Evolutionary conservation across 2,888 invertebrate genomes (phyloP).

Genomic region (Tromatobia lineatoria): DNA sequence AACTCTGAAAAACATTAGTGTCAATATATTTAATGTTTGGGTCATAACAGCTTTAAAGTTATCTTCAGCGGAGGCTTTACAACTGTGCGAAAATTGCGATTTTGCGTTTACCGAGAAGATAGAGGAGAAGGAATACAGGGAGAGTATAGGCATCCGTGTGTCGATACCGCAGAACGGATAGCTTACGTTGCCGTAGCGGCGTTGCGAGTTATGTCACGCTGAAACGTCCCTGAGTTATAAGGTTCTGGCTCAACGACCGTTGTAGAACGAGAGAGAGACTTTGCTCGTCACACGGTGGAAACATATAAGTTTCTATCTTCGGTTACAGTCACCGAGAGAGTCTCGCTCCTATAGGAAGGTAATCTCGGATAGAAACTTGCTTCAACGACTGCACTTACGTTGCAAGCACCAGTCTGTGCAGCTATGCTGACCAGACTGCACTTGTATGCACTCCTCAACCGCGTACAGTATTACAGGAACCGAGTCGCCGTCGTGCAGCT

Average conservation of each 20-base stretch:
- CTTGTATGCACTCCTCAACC: neutral
- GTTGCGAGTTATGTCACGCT: slow-evolving; percentile 56
- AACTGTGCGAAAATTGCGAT: neutral
- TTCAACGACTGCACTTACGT: slow-evolving; percentile 36
- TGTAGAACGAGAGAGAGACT: slow-evolving; percentile 57
- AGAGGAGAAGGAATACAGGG: neutral
- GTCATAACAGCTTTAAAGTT: neutral
- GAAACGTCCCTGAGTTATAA: slow-evolving; percentile 61
- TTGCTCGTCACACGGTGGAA: slow-evolving; percentile 16
- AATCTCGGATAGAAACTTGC: slow-evolving; percentile 48
- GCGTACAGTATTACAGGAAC: slow-evolving; percentile 2
- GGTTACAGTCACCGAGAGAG: slow-evolving; percentile 46
- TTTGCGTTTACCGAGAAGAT: neutral
- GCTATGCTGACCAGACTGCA: slow-evolving; percentile 15
- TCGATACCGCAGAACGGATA: slow-evolving; percentile 37
- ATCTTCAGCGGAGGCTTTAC: neutral
- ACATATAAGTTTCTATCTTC: slow-evolving; percentile 54
- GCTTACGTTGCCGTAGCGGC: neutral
- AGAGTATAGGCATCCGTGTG: neutral
- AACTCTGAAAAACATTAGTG: neutral
- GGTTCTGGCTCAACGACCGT: slow-evolving; percentile 69
- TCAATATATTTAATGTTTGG: neutral
- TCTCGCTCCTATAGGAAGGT: slow-evolving; percentile 23
- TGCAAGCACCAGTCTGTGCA: slow-evolving; percentile 22
- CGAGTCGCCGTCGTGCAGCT: neutral